Evolutionary conservation across 2,888 invertebrate species (phyloP), one percentile per base, ranked within the genome.

Genomic region (Drosophila recens): DNA sequence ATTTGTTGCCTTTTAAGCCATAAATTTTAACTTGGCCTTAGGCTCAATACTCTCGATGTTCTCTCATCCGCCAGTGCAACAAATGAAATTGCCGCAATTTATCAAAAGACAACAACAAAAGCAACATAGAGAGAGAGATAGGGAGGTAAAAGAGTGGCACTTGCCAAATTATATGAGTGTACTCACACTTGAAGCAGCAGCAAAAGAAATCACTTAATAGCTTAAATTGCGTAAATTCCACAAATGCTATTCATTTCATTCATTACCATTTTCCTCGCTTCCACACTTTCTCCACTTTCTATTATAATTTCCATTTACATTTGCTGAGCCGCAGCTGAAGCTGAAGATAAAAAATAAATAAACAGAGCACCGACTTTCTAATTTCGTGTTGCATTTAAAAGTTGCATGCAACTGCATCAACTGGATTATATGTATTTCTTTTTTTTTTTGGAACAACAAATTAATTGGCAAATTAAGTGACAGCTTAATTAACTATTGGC

Each of bases 81-180:
- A 67, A 76, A 82, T 76, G 54, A 80, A 82, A 80, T 81, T 74
- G 68, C 72, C 67, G 49, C 72, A 80, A 81, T 81, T 81, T 81
- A 63, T 82, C 72, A 79, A 79, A 71, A 62, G 59, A 42, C 67
- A 64, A 59, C 51, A 56, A 56, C 34, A 59, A 38, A 30, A 34
- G 27, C 9, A 33, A 56, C 8, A 38, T 30, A 48, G 36, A 53
- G 10, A 17, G n/a, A 57, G 49, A 45, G 3, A 27, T 45, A 13
- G 23, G 30, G 6, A 20, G 40, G 20, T 33, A 30, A 33, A 51
- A 68, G 67, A 67, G 63, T 66, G 58, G 43, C 72, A 72, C 68
- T 82, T 75, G 72, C 68, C 74, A 81, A 82, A 78, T 80, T 79
- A 72, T 68, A 42, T 45, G 71, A 49, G 57, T 49, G 15, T 51